Evolutionary conservation across 2,888 invertebrate species (phyloP).

Genomic region (Hydroisotoma schaefferi): DNA sequence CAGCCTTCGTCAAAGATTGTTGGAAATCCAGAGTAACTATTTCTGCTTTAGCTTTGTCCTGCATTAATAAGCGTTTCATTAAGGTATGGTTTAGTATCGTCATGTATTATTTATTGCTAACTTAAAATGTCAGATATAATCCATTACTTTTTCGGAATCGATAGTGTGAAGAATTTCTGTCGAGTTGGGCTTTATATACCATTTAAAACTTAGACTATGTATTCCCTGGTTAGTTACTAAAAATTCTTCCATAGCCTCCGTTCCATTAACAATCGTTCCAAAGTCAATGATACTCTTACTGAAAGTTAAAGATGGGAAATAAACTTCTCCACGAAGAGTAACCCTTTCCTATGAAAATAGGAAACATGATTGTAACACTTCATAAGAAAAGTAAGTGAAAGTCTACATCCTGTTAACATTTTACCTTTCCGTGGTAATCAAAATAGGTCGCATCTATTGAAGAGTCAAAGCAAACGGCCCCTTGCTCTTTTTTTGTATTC

Average conservation of each 20-base stretch:
- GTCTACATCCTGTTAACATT: too few species aligned
- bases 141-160: not conserved
- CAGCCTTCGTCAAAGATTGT: not conserved
- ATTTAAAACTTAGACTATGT: constrained; percentile 36
- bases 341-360: constrained; percentile 17
- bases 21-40: not conserved
- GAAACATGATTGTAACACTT: not conserved
- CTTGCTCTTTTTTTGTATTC: constrained; percentile 33
- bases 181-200: constrained; percentile 35
- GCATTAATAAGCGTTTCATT: not conserved
- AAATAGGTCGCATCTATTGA: constrained; percentile 17
- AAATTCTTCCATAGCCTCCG: constrained; percentile 36
- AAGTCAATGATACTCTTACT: constrained; percentile 26
- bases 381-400: constrained; percentile 3
- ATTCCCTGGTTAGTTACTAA: constrained; percentile 28
- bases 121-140: not conserved
- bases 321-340: constrained; percentile 26
- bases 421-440: constrained; percentile 16
- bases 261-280: constrained; percentile 28
- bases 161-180: constrained; percentile 3
- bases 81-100: not conserved
- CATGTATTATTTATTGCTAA: not conserved
- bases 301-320: constrained; percentile 27
- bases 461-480: constrained; percentile 22
- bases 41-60: not conserved